Conservation (phyloP, 2,113 vertebrate genomes). For the Ciconia boyciana region DNA sequence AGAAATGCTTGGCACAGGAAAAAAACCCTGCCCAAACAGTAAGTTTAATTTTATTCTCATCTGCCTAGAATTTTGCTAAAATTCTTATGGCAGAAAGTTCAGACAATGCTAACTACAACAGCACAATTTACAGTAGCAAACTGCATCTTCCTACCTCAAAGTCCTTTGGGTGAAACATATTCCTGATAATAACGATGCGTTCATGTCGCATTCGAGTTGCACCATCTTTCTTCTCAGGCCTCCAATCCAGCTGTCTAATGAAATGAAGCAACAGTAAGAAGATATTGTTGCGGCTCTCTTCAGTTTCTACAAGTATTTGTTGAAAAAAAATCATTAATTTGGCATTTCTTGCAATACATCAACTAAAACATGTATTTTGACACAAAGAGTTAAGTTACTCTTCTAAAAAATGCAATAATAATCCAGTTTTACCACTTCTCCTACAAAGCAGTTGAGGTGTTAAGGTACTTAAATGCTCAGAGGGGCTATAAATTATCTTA, state of each 20-base stretch:
- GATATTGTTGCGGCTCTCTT: slow-evolving; percentile 55
- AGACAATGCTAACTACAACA: background rate
- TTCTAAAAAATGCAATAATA: background rate
- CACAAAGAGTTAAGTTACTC: background rate
- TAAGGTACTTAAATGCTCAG: background rate
- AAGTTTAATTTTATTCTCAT: background rate
- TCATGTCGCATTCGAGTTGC: slow-evolving; percentile 83
- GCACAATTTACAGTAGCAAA: background rate
- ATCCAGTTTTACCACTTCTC: background rate
- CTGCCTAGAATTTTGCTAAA: background rate
- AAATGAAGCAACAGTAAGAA: slow-evolving; percentile 65
- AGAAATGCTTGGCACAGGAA: background rate
- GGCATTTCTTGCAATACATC: background rate
- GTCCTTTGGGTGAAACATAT: slow-evolving; percentile 97
- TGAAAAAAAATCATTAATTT: slow-evolving; percentile 40
- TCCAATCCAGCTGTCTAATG: slow-evolving; percentile 94
- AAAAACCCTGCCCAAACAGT: background rate
- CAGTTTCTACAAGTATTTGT: slow-evolving; percentile 64
- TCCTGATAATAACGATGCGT: slow-evolving; percentile 90
- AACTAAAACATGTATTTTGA: background rate
- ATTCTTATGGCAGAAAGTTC: background rate
- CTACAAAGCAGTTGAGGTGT: background rate
- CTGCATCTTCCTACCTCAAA: slow-evolving; percentile 81
- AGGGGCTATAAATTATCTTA: background rate
- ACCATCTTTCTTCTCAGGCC: slow-evolving; percentile 86